Evolutionary conservation across 1,140 invertebrate genomes (phyloP).

Genomic region (Philaenus spumarius): DNA sequence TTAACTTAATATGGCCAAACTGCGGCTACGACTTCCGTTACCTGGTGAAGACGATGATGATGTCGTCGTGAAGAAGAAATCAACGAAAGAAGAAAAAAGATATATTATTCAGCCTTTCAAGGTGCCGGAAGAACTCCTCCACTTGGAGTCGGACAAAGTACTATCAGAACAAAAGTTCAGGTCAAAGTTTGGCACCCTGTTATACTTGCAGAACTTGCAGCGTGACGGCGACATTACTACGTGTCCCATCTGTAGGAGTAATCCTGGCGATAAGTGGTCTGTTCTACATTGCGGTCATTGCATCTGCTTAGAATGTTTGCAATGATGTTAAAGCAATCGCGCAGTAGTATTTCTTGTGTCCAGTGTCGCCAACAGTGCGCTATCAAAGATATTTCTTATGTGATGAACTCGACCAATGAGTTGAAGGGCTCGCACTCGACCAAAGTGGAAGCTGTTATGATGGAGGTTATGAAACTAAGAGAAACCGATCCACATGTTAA

Average conservation of each 20-base stretch:
- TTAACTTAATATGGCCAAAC: slow-evolving; percentile 68
- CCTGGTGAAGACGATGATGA: slow-evolving; percentile 36
- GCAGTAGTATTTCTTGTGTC: slow-evolving; percentile 45
- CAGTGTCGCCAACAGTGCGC: slow-evolving; percentile 55
- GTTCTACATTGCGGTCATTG: slow-evolving; percentile 63
- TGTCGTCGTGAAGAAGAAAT: slow-evolving; percentile 5
- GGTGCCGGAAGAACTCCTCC: slow-evolving; percentile 26
- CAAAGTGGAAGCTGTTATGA: slow-evolving; percentile 63
- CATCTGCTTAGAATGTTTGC: slow-evolving; percentile 56
- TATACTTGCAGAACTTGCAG: slow-evolving; percentile 41
- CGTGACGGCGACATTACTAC: slow-evolving; percentile 38
- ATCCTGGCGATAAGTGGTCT: slow-evolving; percentile 52
- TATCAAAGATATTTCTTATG: slow-evolving; percentile 51
- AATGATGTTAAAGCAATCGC: slow-evolving; percentile 24
- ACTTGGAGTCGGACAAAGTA: slow-evolving; percentile 33
- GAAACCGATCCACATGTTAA: slow-evolving; percentile 52
- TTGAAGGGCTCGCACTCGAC: slow-evolving; percentile 56
- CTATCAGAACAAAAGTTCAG: slow-evolving; percentile 34
- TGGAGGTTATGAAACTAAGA: slow-evolving; percentile 50
- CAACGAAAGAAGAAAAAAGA: slow-evolving; percentile 36
- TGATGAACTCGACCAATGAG: slow-evolving; percentile 42
- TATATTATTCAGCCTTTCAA: slow-evolving; percentile 45
- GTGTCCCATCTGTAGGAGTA: slow-evolving; percentile 62
- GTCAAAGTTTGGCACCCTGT: slow-evolving; percentile 39
- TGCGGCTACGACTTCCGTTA: slow-evolving; percentile 49